These are phyloP conservation scores for Polia nebulosa DNA, from an alignment of 2,888 invertebrate species.

Conservation along the genomic window DNA sequence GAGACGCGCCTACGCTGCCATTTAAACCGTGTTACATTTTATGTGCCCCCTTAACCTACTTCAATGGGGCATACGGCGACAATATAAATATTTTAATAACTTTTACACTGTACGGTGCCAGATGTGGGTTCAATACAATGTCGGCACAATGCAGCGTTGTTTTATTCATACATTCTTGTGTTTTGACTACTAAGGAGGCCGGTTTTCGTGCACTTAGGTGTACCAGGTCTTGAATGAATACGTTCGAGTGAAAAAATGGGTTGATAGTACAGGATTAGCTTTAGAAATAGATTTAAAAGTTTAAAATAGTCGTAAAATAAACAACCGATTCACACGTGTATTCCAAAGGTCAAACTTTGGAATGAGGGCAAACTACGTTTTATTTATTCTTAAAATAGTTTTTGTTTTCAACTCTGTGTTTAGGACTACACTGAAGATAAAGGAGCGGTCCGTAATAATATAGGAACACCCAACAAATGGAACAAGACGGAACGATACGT, in stretches of 20 bases:
- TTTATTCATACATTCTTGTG: constrained; percentile 46
- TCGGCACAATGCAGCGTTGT: constrained; percentile 51
- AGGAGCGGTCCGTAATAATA: background rate
- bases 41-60: constrained; percentile 72
- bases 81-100: constrained; percentile 71
- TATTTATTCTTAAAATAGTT: constrained; percentile 30
- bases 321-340: constrained; percentile 36
- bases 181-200: constrained; percentile 35
- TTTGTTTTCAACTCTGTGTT: background rate
- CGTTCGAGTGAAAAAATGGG: background rate
- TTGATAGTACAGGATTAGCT: constrained; percentile 8
- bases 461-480: background rate
- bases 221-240: constrained; percentile 23
- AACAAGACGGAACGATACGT: background rate
- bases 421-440: background rate
- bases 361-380: constrained; percentile 40
- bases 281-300: constrained; percentile 22
- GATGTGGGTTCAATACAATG: constrained; percentile 59
- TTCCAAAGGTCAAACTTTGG: constrained; percentile 20
- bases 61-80: constrained; percentile 62
- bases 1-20: constrained; percentile 48
- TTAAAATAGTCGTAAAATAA: constrained; percentile 40
- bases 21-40: constrained; percentile 63
- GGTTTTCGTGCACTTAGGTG: constrained; percentile 18
- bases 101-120: constrained; percentile 57